Evolutionary conservation across 2,797 vertebrate species (phyloP), one percentile per base, ranked within the genome.

Genomic region (Cuniculus paca): DNA sequence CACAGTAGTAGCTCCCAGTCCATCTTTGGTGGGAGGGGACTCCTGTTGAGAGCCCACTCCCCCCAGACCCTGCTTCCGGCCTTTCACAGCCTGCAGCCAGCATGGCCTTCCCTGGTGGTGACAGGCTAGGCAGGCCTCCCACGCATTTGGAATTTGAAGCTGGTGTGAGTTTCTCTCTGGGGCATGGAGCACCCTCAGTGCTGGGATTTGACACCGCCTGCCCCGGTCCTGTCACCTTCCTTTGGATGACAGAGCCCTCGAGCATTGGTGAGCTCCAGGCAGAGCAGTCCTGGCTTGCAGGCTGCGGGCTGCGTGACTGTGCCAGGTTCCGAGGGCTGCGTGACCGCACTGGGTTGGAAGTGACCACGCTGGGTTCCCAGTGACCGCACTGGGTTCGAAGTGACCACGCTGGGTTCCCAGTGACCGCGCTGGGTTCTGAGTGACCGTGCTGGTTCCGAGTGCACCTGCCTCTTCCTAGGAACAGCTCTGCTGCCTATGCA

Each of bases 391-490:
- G 3, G 45, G 45, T 5, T n/a, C n/a, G n/a, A n/a, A n/a, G n/a
- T n/a, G n/a, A n/a, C n/a, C n/a, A n/a, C n/a, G n/a, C n/a, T n/a
- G n/a, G n/a, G n/a, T n/a, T n/a, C n/a, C n/a, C n/a, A n/a, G n/a
- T n/a, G n/a, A n/a, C n/a, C n/a, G n/a, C n/a, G n/a, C 48, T 48
- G 48, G 48, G 48, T 48, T 48, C 48, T 5, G 48, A 48, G 48
- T 48, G 48, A n/a, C n/a, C n/a, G n/a, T n/a, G n/a, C n/a, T n/a
- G 17, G 24, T 45, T 45, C n/a, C 63, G 3, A 0, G 16, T 2
- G 36, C 5, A 19, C 2, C 0, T 0, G 5, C 0, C 20, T 7
- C 39, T 2, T 34, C 34, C 3, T 4, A 0, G 42, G 9, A 5
- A 0, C 2, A 6, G 58, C 48, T 22, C 14, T 2, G 1, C 19